phyloP scores from a whole-genome alignment of 2,888 invertebrate genomes.

The Synergus japonicus region DNA sequence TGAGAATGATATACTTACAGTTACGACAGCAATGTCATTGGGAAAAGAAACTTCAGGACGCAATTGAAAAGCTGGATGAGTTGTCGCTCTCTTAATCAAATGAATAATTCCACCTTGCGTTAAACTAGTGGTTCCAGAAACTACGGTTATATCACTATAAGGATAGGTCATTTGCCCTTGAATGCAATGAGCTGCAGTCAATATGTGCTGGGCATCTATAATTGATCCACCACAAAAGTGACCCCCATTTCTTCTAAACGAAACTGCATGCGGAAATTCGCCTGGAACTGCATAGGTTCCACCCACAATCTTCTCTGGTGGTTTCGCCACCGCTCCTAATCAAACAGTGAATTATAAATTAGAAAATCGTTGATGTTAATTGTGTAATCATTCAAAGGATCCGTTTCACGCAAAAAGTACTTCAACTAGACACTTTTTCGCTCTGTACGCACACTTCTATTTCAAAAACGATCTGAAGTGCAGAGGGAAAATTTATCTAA shows the following conservation, averaged over 20 bases:
- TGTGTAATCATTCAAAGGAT: too few species aligned
- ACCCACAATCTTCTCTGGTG: conserved; percentile 46
- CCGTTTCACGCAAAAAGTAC: too few species aligned
- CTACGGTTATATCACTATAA: conserved; percentile 46
- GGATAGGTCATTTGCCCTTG: not conserved
- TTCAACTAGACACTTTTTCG: too few species aligned
- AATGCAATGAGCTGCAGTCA: conserved; percentile 61
- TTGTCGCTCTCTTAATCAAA: not conserved
- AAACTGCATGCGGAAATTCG: conserved; percentile 57
- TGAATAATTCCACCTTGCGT: not conserved
- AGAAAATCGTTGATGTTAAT: not conserved
- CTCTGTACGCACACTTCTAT: too few species aligned
- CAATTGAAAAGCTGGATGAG: not conserved
- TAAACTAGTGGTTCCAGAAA: conserved; percentile 47
- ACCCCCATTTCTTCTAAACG: conserved; percentile 45
- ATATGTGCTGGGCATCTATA: conserved; percentile 48
- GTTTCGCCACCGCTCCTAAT: not conserved
- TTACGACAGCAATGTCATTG: conserved; percentile 47
- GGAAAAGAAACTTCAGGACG: not conserved
- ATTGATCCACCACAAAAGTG: conserved; percentile 59
- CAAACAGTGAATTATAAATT: not conserved
- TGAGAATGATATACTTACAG: conserved; percentile 23
- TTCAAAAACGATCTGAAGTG: too few species aligned
- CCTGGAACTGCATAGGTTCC: conserved; percentile 47
- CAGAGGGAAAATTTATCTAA: too few species aligned